Base-by-base conservation (phyloP, 2,113 vertebrate species). In the Hassar affinis region DNA sequence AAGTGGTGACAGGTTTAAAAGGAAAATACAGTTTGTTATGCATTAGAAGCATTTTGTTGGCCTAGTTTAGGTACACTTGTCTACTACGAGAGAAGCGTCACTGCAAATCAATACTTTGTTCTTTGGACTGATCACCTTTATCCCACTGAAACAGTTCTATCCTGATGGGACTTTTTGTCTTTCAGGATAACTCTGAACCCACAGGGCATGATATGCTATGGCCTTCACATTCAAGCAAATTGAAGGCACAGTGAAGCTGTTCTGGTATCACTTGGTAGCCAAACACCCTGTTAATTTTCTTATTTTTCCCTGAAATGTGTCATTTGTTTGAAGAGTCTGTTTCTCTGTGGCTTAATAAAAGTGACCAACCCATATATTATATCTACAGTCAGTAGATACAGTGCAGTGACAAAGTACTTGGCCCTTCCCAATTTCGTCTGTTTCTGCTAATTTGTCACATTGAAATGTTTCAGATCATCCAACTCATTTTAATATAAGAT, bases 51-150 rank as follows among this genome's bases (percentile, higher is more conserved):
- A 10, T 17, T 30, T 33, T 54, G n/a, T 75, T 30, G 3, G 27
- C 18, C 72, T 22, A 7, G 4, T 33, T 12, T 76, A 2, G 45
- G 2, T 47, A 5, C 14, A 72, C 22, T 72, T 49, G 42, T 22
- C 38, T 6, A 0, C 38, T 68, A 10, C 42, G 20, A 69, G 33
- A 42, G 69, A 47, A 47, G 12, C 22, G 0, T 49, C n/a, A 72
- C 25, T 49, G 25, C 45, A 74, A 74, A 74, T 74, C 71, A 30
- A 51, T 74, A 49, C 71, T 4, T 17, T 4, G 14, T 10, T 30
- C 71, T 74, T 74, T 51, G 71, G n/a, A 74, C 71, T 54, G 27
- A 76, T 76, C 10, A 33, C 27, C 72, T 76, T 35, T 76, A 76
- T 20, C 49, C 72, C 54, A 33, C 47, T 33, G 20, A 76, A 52